Evolutionary conservation across 1,140 invertebrate species (phyloP).

Genomic region (Caenorhabditis tropicalis): DNA sequence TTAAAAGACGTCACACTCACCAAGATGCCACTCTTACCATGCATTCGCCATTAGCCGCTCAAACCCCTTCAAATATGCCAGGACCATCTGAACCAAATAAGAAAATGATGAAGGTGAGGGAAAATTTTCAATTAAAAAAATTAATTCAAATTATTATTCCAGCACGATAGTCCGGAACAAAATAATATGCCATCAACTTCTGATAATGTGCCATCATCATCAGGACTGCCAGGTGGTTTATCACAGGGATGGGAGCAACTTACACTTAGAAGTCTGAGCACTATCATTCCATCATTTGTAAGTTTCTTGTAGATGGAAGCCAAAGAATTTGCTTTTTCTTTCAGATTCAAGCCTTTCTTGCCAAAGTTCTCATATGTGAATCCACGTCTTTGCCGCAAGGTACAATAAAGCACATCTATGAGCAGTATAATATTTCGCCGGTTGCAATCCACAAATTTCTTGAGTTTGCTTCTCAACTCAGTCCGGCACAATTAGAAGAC

Average conservation of each 20-base stretch:
- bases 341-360: slow-evolving; percentile 28
- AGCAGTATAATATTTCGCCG: slow-evolving; percentile 8
- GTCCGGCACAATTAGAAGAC: not conserved
- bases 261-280: not conserved
- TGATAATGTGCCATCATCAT: not conserved
- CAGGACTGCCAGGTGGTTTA: too few species aligned
- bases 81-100: not conserved
- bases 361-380: not conserved
- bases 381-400: not conserved
- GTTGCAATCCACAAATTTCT: not conserved
- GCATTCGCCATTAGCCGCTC: not conserved
- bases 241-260: too few species aligned
- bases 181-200: not conserved
- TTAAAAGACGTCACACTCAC: not conserved
- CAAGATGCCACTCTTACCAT: not conserved
- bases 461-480: not conserved
- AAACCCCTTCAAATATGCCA: not conserved
- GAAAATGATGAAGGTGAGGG: not conserved
- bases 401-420: not conserved
- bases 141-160: not conserved
- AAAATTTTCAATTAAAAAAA: too few species aligned
- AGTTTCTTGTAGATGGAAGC: not conserved
- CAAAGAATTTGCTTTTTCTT: not conserved
- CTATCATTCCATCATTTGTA: not conserved
- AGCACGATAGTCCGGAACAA: not conserved